These are phyloP conservation scores for Eulemur mongoz DNA, from an alignment of 2,797 vertebrate genomes.

Conservation along the genomic window DNA sequence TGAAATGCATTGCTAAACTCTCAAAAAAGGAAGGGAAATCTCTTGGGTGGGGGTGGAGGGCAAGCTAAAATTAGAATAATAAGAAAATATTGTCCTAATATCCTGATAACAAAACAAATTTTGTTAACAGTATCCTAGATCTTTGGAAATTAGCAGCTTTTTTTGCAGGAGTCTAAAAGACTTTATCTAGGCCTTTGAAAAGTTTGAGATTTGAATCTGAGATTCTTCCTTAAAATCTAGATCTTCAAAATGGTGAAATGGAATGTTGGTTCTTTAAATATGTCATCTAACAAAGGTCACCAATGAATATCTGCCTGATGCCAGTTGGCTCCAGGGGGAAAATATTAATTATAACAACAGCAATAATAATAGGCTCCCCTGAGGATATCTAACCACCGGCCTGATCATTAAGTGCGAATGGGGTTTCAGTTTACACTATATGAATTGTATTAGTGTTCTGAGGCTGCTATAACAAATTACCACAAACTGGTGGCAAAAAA, in stretches of 20 bases:
- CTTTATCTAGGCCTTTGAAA: neutral
- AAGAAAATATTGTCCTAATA: neutral
- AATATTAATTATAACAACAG: neutral
- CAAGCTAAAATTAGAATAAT: neutral
- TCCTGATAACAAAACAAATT: neutral
- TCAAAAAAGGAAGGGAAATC: neutral
- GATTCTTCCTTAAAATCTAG: neutral
- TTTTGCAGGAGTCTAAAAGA: neutral
- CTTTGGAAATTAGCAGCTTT: neutral
- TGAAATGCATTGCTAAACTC: neutral
- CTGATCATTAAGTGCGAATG: too few relatives aligned
- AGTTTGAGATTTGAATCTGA: neutral
- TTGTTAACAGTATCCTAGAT: neutral
- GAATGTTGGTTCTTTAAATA: neutral
- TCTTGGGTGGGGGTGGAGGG: neutral
- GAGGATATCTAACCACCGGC: too few relatives aligned
- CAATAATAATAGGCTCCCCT: neutral
- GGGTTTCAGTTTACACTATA: too few relatives aligned
- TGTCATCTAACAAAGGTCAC: neutral
- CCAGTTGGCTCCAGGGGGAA: neutral
- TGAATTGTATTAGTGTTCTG: too few relatives aligned
- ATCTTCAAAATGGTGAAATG: neutral
- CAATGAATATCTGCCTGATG: neutral
- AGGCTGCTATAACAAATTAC: too few relatives aligned
- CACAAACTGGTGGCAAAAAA: too few relatives aligned